Percentiles rank a stretch among this genome's conserved stretches.
Conservation (phyloP, 2,888 invertebrate genomes). For the Galerucella nymphaeae region DNA sequence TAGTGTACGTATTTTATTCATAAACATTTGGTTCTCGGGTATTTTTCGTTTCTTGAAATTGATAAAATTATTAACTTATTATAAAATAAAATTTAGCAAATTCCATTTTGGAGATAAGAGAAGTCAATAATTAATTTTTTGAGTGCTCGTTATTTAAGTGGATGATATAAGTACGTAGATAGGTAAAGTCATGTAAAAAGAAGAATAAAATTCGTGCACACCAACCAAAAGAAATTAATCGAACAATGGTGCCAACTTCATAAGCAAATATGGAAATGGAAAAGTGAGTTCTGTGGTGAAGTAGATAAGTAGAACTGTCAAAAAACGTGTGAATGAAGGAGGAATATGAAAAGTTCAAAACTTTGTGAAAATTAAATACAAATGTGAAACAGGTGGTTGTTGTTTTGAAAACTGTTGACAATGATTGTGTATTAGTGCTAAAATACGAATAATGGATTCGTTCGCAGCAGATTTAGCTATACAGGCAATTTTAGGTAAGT, state of each 20-base stretch:
- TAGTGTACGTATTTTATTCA: no score
- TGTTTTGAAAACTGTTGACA: conserved; percentile 41
- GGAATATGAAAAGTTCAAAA: conserved; percentile 52
- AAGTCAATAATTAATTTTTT: no score
- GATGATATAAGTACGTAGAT: not conserved
- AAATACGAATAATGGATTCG: conserved; percentile 57
- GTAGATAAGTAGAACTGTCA: conserved; percentile 49
- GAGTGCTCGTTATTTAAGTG: no score
- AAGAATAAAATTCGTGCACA: not conserved
- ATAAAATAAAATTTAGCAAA: no score
- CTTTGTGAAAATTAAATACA: conserved; percentile 46
- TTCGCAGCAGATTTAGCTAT: conserved; percentile 59
- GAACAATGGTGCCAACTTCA: not conserved
- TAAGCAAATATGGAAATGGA: not conserved
- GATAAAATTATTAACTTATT: no score
- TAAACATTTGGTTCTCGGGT: no score
- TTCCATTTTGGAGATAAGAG: no score
- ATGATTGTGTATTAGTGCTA: conserved; percentile 48
- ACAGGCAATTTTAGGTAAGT: conserved; percentile 61
- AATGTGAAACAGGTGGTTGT: conserved; percentile 48
- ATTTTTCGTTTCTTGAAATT: no score
- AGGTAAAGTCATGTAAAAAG: not conserved
- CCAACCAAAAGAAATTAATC: not conserved
- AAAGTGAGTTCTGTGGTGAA: conserved; percentile 21
- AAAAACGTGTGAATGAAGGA: conserved; percentile 55